phyloP scores from a whole-genome alignment of 2,113 vertebrate species.

The Chauna torquata region DNA sequence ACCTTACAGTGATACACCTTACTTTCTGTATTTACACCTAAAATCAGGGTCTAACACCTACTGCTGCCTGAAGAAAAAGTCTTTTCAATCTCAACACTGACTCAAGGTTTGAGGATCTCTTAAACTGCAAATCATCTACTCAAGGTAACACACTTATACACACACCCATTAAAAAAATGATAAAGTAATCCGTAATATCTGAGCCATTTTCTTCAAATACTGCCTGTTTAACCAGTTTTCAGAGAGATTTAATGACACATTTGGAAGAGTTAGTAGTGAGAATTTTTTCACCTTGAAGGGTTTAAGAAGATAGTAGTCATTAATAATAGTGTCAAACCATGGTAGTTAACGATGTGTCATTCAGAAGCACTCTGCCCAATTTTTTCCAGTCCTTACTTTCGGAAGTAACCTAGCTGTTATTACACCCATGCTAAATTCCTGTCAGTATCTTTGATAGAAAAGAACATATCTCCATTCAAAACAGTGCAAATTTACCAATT shows the following conservation, averaged over 20 bases:
- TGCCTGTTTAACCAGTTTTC: not conserved
- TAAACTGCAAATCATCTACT: not conserved
- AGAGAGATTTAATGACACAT: not conserved
- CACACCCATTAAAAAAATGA: not conserved
- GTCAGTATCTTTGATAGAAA: not conserved
- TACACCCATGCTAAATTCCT: not conserved
- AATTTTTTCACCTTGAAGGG: not conserved
- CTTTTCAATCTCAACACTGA: not conserved
- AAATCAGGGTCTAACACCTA: not conserved
- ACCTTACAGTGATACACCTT: not conserved
- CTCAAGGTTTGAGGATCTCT: not conserved
- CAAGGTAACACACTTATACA: not conserved
- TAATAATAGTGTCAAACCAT: not conserved
- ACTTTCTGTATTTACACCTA: not conserved
- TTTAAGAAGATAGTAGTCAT: not conserved
- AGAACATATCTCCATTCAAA: not conserved
- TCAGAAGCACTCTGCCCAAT: not conserved
- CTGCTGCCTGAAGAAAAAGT: not conserved
- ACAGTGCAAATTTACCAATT: not conserved
- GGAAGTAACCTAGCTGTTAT: not conserved
- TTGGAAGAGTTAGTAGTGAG: not conserved
- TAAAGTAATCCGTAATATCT: not conserved
- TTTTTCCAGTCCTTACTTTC: not conserved
- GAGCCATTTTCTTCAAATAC: not conserved
- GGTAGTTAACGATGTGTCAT: not conserved